phyloP scores from a whole-genome alignment of 1,140 invertebrate species.

The Drosophila ogumai region DNA sequence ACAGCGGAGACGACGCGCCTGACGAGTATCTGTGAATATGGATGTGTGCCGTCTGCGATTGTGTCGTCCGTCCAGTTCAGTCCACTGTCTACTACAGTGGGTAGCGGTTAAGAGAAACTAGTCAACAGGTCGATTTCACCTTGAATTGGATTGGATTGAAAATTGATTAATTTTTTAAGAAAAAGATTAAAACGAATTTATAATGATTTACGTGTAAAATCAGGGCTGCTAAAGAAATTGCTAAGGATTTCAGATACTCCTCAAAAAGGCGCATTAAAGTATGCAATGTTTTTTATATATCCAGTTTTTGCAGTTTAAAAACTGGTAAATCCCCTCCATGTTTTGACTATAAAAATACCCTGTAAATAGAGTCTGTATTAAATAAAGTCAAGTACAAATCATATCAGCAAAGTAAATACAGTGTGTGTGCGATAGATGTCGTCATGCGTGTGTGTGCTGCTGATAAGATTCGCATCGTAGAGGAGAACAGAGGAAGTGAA shows the following conservation, averaged over 20 bases:
- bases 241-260: neutral
- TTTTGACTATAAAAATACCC: neutral
- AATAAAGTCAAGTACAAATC: constrained; percentile 44
- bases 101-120: constrained; percentile 1
- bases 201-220: neutral
- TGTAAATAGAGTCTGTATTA: neutral
- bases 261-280: neutral
- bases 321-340: neutral
- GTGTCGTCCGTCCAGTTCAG: constrained; percentile 13
- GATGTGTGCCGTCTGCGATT: constrained; percentile 29
- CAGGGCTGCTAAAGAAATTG: neutral
- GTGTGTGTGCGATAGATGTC: neutral
- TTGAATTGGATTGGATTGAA: neutral
- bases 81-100: constrained; percentile 22
- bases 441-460: constrained; percentile 25
- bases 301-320: too few species aligned
- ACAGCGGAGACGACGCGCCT: constrained; percentile 26
- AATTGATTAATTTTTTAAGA: neutral
- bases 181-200: too few species aligned
- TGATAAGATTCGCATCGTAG: constrained; percentile 54
- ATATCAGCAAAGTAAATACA: constrained; percentile 38
- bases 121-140: neutral
- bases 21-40: constrained; percentile 21
- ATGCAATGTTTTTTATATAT: neutral
- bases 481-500: constrained; percentile 22